These are phyloP conservation scores for Scortum barcoo DNA, from an alignment of 2,113 vertebrate species.

Conservation along the genomic window DNA sequence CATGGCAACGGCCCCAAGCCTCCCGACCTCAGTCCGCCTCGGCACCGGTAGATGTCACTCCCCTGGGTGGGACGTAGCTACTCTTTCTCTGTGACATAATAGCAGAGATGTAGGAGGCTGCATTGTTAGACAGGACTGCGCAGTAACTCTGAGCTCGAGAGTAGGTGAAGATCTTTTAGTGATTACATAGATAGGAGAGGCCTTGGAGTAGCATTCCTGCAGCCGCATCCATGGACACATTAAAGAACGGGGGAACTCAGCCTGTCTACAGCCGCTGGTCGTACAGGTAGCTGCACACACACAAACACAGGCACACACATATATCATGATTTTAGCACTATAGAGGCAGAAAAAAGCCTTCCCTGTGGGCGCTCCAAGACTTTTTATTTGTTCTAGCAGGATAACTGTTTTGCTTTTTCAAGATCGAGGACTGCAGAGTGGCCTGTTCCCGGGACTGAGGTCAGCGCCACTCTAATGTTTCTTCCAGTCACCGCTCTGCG, in stretches of 20 bases:
- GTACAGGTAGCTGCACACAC: slow-evolving; percentile 80
- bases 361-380: slow-evolving; percentile 18
- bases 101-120: slow-evolving; percentile 43
- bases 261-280: slow-evolving; percentile 85
- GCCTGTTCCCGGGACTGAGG: slow-evolving; percentile 24
- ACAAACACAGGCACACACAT: not conserved
- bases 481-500: not conserved
- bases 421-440: not conserved
- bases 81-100: slow-evolving; percentile 60
- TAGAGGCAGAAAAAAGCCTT: not conserved
- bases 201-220: slow-evolving; percentile 54
- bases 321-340: not conserved
- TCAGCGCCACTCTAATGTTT: slow-evolving; percentile 29
- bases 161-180: slow-evolving; percentile 33
- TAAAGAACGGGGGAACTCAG: slow-evolving; percentile 75
- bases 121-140: slow-evolving; percentile 16
- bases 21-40: slow-evolving; percentile 52
- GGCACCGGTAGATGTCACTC: slow-evolving; percentile 64
- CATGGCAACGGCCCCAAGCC: slow-evolving; percentile 71
- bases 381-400: slow-evolving; percentile 16
- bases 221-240: slow-evolving; percentile 75
- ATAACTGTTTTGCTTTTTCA: slow-evolving; percentile 13
- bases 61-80: slow-evolving; percentile 64
- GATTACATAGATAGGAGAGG: slow-evolving; percentile 15
- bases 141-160: slow-evolving; percentile 4